Evolutionary conservation across 2,113 vertebrate genomes (phyloP), one percentile per base, ranked within the genome.

Genomic region (Sinocyclocheilus anophthalmus): DNA sequence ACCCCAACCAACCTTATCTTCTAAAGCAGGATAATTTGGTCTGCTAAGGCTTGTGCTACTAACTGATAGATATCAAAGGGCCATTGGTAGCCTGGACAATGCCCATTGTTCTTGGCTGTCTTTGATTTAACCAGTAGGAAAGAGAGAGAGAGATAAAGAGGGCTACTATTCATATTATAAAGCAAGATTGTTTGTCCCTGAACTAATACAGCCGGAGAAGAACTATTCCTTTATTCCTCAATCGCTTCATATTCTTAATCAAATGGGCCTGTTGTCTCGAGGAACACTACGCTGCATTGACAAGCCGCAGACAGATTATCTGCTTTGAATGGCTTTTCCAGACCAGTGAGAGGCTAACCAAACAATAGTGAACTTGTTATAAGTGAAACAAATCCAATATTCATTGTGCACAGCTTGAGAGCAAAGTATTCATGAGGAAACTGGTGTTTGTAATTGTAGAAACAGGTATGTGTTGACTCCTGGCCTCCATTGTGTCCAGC

Each of bases 161-260:
- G 42, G 13, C 57, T 88, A n/a, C 57, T 83, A 65, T 86, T 89
- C 78, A 81, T 3, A 24, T 73, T 84, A 75, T 24, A 50, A 37
- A 80, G 26, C 57, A 48, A 76, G 59, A 0, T 26, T 82, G 50
- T 82, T 85, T 85, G 78, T 83, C 73, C 80, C 73, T 85, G 69
- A 61, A 65, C 50, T 50, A 83, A 89, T 89, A 89, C 72, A 76
- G 79, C 33, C 85, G 79, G 75, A 90, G 84, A 89, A 91, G 85
- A 89, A 92, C 86, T 87, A 87, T 91, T 87, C 84, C 87, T 90
- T 92, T 91, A 90, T 91, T 87, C 88, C 82, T 88, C 88, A 88
- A 87, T 92, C 93, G 90, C 90, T 93, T 92, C 92, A 93, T 93
- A 90, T 91, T 92, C 87, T 88, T 85, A 88, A 91, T 94, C 90